Base-by-base conservation (phyloP, 2,113 vertebrate species). In the Gulo gulo region DNA sequence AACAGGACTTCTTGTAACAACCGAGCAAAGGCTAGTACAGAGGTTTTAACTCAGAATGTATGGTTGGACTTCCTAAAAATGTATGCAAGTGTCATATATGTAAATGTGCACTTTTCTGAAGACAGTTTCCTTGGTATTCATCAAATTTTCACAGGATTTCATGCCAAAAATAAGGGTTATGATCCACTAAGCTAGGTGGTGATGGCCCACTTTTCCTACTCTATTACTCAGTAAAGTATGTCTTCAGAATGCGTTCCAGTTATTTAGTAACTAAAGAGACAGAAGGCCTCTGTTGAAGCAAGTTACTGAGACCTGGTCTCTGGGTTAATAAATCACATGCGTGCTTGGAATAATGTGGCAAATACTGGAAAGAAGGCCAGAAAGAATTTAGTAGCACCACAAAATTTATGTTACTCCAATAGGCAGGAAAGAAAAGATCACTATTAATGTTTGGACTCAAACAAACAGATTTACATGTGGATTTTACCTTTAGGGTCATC, bases 241-340 rank as follows among this genome's bases (percentile, higher is more conserved):
- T 91, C 83, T 97, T 91, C 36, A 82, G 52, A 94, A 93, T 82
- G 50, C 92, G 52, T 73, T 93, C 61, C 55, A 55, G 59, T 94
- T 96, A 94, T 78, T 97, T 95, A 96, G 52, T 95, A 97, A 96
- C 88, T 79, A 94, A 96, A 96, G 65, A 96, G 93, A 93, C 50
- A 97, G 42, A 31, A 80, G 81, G 29, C 91, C 45, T 95, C 61
- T 85, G n/a, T 78, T 96, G 61, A 96, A 88, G 63, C 34, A 92
- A 97, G 36, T 91, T 78, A 63, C 52, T 23, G 50, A 92, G 84
- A 96, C n/a, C 79, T 84, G 47, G 63, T 92, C 76, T 92, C 94
- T 93, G 31, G 73, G 47, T 97, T 97, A 98, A 91, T 96, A 94
- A 97, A 96, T 83, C 93, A 94, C 57, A 69, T 61, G 9, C 10